Percentiles rank a stretch among this genome's conserved stretches.
These are phyloP conservation scores for Cantharis rufa DNA, from an alignment of 2,888 invertebrate genomes.

Conservation along the genomic window DNA sequence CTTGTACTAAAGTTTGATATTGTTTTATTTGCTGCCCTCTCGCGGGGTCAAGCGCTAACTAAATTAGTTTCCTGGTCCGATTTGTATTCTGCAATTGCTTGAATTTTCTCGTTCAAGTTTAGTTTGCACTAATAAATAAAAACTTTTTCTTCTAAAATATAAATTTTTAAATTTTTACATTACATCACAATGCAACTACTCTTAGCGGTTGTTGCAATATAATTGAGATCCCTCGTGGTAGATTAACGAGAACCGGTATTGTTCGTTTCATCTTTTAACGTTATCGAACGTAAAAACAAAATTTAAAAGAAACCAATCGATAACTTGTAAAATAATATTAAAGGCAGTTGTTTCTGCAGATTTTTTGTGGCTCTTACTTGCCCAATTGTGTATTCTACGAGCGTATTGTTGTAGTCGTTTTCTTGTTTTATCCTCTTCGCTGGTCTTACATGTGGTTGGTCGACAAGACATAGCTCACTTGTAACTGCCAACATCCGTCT, in stretches of 20 bases:
- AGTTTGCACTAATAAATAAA: slow-evolving; percentile 41
- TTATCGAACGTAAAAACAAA: neutral
- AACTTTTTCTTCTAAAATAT: neutral
- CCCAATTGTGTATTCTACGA: slow-evolving; percentile 53
- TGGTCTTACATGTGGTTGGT: slow-evolving; percentile 52
- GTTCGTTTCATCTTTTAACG: neutral
- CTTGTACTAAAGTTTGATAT: slow-evolving; percentile 57
- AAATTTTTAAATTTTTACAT: neutral
- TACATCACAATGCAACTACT: neutral
- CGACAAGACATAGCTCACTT: slow-evolving; percentile 48
- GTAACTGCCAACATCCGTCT: slow-evolving; percentile 44
- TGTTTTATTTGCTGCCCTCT: slow-evolving; percentile 56
- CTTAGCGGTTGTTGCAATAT: neutral
- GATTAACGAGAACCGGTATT: neutral
- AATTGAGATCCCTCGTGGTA: neutral
- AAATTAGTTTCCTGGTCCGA: slow-evolving; percentile 54
- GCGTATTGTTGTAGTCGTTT: slow-evolving; percentile 51
- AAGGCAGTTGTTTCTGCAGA: slow-evolving; percentile 24
- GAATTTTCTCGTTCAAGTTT: slow-evolving; percentile 49
- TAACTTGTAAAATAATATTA: neutral
- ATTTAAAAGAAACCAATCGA: neutral
- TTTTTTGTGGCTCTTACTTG: slow-evolving; percentile 31
- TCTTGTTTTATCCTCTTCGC: slow-evolving; percentile 52
- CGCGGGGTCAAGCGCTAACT: slow-evolving; percentile 55
- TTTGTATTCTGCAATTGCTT: slow-evolving; percentile 55